phyloP scores from a whole-genome alignment of 53 echinoderm and acorn worm species.

The Stichopus horrens region DNA sequence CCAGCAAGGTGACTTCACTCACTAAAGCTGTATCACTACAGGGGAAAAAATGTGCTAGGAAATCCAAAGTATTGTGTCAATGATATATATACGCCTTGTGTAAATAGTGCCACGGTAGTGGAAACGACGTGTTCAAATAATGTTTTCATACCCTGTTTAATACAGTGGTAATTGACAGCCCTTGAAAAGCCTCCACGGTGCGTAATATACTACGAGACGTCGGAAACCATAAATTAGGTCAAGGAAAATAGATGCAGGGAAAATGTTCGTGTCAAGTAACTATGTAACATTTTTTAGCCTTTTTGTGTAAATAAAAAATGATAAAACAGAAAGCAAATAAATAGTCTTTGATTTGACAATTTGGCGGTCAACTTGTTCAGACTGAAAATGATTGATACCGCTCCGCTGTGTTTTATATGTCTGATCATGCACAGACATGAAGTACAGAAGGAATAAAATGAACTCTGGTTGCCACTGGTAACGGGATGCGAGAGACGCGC shows the following conservation, averaged over 20 bases:
- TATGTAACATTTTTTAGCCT: background rate
- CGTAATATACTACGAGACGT: background rate
- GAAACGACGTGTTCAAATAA: constrained; percentile 27
- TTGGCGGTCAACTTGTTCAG: background rate
- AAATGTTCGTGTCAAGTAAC: constrained; percentile 31
- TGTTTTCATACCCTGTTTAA: constrained; percentile 25
- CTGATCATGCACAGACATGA: no score
- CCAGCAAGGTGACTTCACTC: no score
- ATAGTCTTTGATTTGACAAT: constrained; percentile 1
- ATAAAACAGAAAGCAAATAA: background rate
- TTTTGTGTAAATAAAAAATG: background rate
- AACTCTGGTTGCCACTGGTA: no score
- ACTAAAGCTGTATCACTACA: no score
- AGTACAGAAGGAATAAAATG: no score
- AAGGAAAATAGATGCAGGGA: background rate
- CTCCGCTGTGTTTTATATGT: no score
- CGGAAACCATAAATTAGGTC: constrained; percentile 1
- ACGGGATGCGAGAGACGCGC: no score
- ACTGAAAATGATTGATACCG: no score
- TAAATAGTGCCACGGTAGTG: background rate
- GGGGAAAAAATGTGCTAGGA: no score
- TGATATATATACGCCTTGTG: background rate
- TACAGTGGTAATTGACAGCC: constrained; percentile 22
- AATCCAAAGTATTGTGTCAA: background rate
- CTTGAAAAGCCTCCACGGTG: background rate